Evolutionary conservation across 1,140 invertebrate genomes (phyloP).

Genomic region (Drosophila kepulauana): DNA sequence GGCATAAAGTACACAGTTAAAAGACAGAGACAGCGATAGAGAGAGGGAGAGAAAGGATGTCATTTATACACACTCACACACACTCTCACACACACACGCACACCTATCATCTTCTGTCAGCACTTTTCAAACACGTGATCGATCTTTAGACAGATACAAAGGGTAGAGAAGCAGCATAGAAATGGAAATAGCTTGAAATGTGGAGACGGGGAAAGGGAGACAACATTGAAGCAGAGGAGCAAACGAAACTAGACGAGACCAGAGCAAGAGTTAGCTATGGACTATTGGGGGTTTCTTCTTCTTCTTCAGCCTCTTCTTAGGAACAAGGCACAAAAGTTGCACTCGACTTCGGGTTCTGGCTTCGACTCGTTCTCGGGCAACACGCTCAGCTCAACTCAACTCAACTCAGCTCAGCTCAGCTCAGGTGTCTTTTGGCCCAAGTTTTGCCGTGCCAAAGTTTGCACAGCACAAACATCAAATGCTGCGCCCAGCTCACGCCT

Average conservation of each 20-base stretch:
- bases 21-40: neutral
- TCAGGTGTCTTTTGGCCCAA: conserved; percentile 75
- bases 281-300: neutral
- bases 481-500: conserved; percentile 57
- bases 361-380: conserved; percentile 3
- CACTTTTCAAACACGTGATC: conserved; percentile 71
- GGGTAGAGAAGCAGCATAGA: conserved; percentile 1
- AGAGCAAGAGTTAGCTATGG: neutral
- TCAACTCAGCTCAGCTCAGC: no score
- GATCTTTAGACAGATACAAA: conserved; percentile 62
- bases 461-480: conserved; percentile 78
- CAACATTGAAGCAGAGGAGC: neutral
- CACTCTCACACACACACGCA: neutral
- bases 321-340: conserved; percentile 22
- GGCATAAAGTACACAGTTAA: conserved; percentile 19
- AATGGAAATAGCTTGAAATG: no score
- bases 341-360: neutral
- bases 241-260: conserved; percentile 1
- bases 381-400: conserved; percentile 46
- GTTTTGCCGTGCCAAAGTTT: conserved; percentile 78
- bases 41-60: no score
- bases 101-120: conserved; percentile 51
- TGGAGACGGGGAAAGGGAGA: no score
- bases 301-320: neutral
- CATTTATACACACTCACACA: conserved; percentile 4